Conservation (phyloP, 1,140 invertebrate genomes). For the Nixonia krombeini region DNA sequence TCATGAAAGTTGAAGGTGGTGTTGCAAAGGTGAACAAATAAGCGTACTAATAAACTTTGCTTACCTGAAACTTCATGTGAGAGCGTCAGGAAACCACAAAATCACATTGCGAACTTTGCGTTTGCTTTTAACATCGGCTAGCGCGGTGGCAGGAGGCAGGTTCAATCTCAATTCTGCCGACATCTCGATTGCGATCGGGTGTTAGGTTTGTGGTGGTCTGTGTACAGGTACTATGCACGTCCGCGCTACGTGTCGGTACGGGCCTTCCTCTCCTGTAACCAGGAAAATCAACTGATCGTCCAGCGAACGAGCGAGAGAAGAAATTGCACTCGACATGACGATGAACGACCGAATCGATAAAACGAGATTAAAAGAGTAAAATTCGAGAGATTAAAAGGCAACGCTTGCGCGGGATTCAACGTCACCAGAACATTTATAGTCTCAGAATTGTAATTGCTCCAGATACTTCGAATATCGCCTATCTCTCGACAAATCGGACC, state of each 20-base stretch:
- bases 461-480: background rate
- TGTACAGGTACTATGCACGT: slow-evolving; percentile 2
- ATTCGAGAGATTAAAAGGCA: slow-evolving; percentile 61
- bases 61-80: slow-evolving; percentile 8
- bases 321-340: slow-evolving; percentile 48
- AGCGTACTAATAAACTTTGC: slow-evolving; percentile 36
- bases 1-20: no score
- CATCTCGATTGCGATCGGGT: slow-evolving; percentile 19
- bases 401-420: slow-evolving; percentile 19
- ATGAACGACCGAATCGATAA: slow-evolving; percentile 44
- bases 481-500: slow-evolving; percentile 10
- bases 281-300: slow-evolving; percentile 45
- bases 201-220: background rate
- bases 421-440: slow-evolving; percentile 56
- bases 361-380: slow-evolving; percentile 61
- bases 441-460: slow-evolving; percentile 26
- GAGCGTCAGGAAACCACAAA: slow-evolving; percentile 19
- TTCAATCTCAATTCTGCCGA: slow-evolving; percentile 21
- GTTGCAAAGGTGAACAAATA: slow-evolving; percentile 24
- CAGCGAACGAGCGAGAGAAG: slow-evolving; percentile 33
- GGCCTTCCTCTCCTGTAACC: slow-evolving; percentile 8
- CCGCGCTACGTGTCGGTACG: slow-evolving; percentile 5
- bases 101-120: slow-evolving; percentile 25
- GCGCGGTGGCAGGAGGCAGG: slow-evolving; percentile 9
- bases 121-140: slow-evolving; percentile 26